Base-by-base conservation (phyloP, 2,888 invertebrate species). In the Drosophila niveifrons region DNA sequence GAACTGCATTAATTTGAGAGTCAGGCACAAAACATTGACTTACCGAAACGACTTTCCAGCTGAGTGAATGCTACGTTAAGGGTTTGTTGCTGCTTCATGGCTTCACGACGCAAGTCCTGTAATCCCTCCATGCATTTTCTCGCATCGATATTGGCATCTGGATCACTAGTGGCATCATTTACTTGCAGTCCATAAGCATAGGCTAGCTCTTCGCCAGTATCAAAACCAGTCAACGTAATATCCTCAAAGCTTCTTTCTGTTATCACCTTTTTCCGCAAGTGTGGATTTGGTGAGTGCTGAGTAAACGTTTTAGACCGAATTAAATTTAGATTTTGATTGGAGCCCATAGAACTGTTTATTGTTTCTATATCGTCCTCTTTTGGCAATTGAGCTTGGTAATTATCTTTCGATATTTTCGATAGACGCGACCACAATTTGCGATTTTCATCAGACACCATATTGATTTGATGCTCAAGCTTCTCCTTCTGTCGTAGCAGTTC, bases 401-500 rank as follows among this genome's bases (percentile, higher is more conserved):
- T 23, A 15, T 94, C 94, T 88, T 94, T 94, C 4, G 95, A 94
- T 57, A 95, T 92, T 90, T 93, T 93, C 0, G 94, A 95, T 61
- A 97, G 93, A 85, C 95, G 94, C 63, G 94, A 94, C 97, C 97
- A 97, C 44, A 97, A 92, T 75, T 95, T 95, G 84, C 95, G 95
- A 90, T 97, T 97, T 91, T 97, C 97, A 81, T 94, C 94, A 2
- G 96, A 95, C 9, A 97, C 96, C 96, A 97, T 96, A 81, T 94
- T 94, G 31, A 96, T 94, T 88, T 96, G 96, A 90, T 96, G 96
- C 80, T 95, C 94, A 0, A 97, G 92, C 88, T 96, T 96, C 0
- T 95, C 94, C 88, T 96, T 97, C 89, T 96, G 96, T 82, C 95
- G 95, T 11, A 93, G 94, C 62, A 97, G 92, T 72, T 96, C 95